Evolutionary conservation across 1,140 invertebrate species (phyloP), one percentile per base, ranked within the genome.

Genomic region (Agrilus planipennis): DNA sequence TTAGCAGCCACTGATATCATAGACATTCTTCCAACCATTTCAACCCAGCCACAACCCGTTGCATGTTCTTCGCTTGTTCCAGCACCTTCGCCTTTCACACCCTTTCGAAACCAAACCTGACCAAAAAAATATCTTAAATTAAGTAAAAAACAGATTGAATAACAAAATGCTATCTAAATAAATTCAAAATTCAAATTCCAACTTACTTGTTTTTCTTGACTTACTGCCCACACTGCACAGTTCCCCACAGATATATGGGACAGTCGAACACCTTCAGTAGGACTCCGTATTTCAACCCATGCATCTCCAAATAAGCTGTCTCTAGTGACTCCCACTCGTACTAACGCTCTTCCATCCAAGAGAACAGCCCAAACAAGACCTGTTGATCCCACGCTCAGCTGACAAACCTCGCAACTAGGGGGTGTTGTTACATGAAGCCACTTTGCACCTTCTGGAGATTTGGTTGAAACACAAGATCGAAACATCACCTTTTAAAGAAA

Each of bases 221-320:
- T 84, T 5, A 91, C 64, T 44, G 81, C 86, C 90, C 90, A 94
- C 5, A 91, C 82, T 3, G 79, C 70, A 68, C 85, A 77, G n/a
- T 70, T 73, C 3, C 90, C 89, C 14, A 91, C 83, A 40, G 84
- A 81, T 4, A 93, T 65, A 61, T 87, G 81, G 23, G 71, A 60
- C 9, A 93, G 68, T 59, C 74, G 75, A 31, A 75, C 70, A 59
- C 72, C 72, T 55, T 70, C 67, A 30, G 75, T 69, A 0, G 85
- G 85, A 23, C 83, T 73, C 44, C 79, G 76, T 1, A 92, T 78
- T 69, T 83, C 77, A 27, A 79, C 55, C 89, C 90, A 94, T 34
- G 71, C 64, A 41, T 84, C 81, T 17, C 83, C 76, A 72, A 47
- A 41, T 37, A 62, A 42, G 34, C 43, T 49, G 40, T 62, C 59